Base-by-base conservation (phyloP, 2,888 invertebrate genomes). In the Patella ulyssiponensis region DNA sequence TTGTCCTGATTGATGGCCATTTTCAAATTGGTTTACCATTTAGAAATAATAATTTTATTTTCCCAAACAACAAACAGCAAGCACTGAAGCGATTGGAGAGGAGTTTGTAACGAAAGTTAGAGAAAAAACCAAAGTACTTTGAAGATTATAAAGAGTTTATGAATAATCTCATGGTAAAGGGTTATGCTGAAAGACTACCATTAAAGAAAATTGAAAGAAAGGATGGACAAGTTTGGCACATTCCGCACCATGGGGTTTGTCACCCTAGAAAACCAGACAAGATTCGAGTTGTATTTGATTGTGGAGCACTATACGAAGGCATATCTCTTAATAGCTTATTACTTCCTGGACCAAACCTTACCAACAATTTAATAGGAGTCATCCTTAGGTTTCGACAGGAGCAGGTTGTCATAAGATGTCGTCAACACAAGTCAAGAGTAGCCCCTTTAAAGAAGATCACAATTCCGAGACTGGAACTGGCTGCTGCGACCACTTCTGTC, bases 271-370 rank as follows among this genome's bases (percentile, higher is more conserved):
- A 76, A 51, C 80, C 80, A 53, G 44, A 77, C 15, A 76, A 76
- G 54, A 51, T 82, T 2, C 33, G 81, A 58, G 81, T 77, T 11
- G 81, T 82, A 14, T 83, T 83, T 56, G 80, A 83, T 54, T 77
- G 77, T 54, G 79, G 81, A 3, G n/a, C n/a, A n/a, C n/a, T n/a
- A n/a, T n/a, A n/a, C n/a, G n/a, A n/a, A n/a, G n/a, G n/a, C n/a
- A n/a, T n/a, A 3, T 83, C 81, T 14, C 73, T 84, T 14, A 84
- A 83, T 64, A 71, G 76, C 15, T 56, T 76, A 51, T 71, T 84
- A 15, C 27, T 83, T 14, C 81, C 77, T 52, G 84, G 84, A 3
- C 83, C 84, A 14, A 82, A 85, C 70, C 77, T 84, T 12, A 81
- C 76, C n/a, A 84, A 84, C 52, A 82, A 71, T 51, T 74, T 84